Base-by-base conservation (phyloP, 1,140 invertebrate genomes). In the Elymnias hypermnestra region DNA sequence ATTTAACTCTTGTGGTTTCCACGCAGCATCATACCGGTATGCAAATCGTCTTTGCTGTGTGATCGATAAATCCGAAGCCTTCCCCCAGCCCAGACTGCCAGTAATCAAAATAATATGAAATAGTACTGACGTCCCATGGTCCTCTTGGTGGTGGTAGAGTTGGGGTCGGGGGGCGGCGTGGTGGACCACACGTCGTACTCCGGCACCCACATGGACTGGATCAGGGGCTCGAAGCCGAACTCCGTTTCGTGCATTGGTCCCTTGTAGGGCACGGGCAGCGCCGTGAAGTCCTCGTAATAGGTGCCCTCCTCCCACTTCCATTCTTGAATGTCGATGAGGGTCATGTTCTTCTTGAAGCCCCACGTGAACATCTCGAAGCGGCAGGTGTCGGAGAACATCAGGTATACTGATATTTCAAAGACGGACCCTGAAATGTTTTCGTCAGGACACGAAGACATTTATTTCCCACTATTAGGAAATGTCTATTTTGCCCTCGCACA, bases 251-350 rank as follows among this genome's bases (percentile, higher is more conserved):
- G 38, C 0, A 38, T 10, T 1, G 59, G 63, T 0, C 73, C 73
- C 1, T 57, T 14, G 14, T 77, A 77, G n/a, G n/a, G n/a, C n/a
- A n/a, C n/a, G n/a, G n/a, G n/a, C n/a, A n/a, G n/a, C n/a, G n/a
- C n/a, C n/a, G n/a, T n/a, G n/a, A n/a, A n/a, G n/a, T n/a, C n/a
- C n/a, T n/a, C n/a, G n/a, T 77, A 77, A 28, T 67, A 69, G 0
- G 66, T 65, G 0, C 73, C 73, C 28, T 77, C 73, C 21, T 77
- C 73, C 60, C 54, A 69, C 21, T 69, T 74, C 64, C 69, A 69
- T 2, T 63, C 29, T 2, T 72, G 64, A n/a, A 63, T 64, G 42
- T 74, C 67, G 0, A 74, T 5, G 1, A 71, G 44, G 0, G 50
- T 62, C 57, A 73, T 60, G 8, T 64, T 60, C 44, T 62, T 63